Conservation (phyloP, 2,888 invertebrate genomes). For the Archaeoteleia sp. region DNA sequence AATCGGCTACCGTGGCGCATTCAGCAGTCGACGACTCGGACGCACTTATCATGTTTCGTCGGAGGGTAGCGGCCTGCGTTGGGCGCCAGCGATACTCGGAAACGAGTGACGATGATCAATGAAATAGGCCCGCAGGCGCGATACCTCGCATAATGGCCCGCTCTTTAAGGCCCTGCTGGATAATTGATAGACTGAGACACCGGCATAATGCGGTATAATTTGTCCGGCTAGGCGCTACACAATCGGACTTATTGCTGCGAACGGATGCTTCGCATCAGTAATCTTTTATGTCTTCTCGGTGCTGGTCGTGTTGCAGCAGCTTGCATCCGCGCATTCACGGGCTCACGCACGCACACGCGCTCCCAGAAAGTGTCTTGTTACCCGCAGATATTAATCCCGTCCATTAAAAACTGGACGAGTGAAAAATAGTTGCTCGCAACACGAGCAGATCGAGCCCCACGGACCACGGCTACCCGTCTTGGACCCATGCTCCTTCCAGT, state of each 20-base stretch:
- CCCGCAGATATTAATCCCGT: conserved; percentile 73
- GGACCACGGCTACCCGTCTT: conserved; percentile 68
- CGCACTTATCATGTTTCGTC: conserved; percentile 34
- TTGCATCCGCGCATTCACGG: conserved; percentile 54
- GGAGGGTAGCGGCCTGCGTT: too few species aligned
- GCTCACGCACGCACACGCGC: conserved; percentile 44
- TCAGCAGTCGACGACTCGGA: conserved; percentile 39
- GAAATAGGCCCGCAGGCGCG: conserved; percentile 66
- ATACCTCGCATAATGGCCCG: conserved; percentile 51
- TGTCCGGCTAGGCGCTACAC: conserved; percentile 71
- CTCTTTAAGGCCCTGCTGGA: conserved; percentile 52
- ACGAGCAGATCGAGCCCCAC: conserved; percentile 55
- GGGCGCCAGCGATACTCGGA: conserved; percentile 52
- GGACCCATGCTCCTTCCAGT: conserved; percentile 51
- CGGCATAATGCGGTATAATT: conserved; percentile 73
- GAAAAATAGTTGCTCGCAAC: conserved; percentile 70
- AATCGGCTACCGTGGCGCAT: conserved; percentile 45
- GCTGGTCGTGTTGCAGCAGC: conserved; percentile 46
- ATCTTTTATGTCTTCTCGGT: conserved; percentile 69
- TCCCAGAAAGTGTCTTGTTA: conserved; percentile 73
- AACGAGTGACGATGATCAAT: conserved; percentile 68
- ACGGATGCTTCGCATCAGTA: conserved; percentile 73
- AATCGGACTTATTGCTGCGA: conserved; percentile 74
- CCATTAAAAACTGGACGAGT: conserved; percentile 74
- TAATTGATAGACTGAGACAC: conserved; percentile 73